Percentiles rank a stretch among this genome's conserved stretches.
These are phyloP conservation scores for Brenthis hecate DNA, from an alignment of 2,888 invertebrate species.

Conservation along the genomic window DNA sequence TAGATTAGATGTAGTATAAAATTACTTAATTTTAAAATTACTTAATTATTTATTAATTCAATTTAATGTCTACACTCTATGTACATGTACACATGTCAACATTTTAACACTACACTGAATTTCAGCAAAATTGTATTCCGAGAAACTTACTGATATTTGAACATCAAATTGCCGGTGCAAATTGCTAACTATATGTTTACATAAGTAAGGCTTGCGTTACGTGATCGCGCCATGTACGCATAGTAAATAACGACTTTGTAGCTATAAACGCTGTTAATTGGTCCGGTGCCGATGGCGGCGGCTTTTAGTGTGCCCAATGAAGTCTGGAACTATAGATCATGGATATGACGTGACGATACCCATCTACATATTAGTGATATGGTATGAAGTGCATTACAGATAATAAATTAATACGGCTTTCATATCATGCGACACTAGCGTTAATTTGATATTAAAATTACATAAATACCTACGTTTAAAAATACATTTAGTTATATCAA, in stretches of 20 bases:
- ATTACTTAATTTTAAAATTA: no score
- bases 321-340: constrained; percentile 50
- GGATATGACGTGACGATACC: constrained; percentile 30
- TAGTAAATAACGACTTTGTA: constrained; percentile 46
- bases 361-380: constrained; percentile 4
- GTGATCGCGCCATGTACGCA: constrained; percentile 22
- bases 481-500: no score
- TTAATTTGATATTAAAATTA: no score
- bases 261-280: constrained; percentile 62
- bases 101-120: background rate
- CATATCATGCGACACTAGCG: background rate
- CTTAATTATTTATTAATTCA: no score
- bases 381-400: background rate
- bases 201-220: constrained; percentile 29
- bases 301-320: constrained; percentile 52
- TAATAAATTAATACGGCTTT: constrained; percentile 2
- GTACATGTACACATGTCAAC: background rate
- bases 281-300: constrained; percentile 46
- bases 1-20: no score
- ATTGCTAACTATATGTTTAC: constrained; percentile 28
- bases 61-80: background rate
- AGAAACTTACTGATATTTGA: constrained; percentile 17
- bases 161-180: constrained; percentile 27
- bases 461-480: no score
- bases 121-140: constrained; percentile 1